Percentiles rank a stretch among this genome's conserved stretches.
These are phyloP conservation scores for Caenorhabditis sp. DNA, from an alignment of 2,888 invertebrate genomes.

Conservation along the genomic window DNA sequence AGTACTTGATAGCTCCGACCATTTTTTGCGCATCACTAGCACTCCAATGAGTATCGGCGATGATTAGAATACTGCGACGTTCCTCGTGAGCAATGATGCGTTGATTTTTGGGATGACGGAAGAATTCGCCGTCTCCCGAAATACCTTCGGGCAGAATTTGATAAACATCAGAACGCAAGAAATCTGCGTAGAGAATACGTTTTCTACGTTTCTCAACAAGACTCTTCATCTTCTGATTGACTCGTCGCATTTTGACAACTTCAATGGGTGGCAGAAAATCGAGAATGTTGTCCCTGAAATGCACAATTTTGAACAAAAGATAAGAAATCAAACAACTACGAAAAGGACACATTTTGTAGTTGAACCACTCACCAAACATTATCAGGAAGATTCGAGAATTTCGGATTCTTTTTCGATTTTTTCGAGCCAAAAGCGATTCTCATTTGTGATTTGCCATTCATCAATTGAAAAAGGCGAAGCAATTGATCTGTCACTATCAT, in stretches of 20 bases:
- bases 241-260: slow-evolving; percentile 40
- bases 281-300: slow-evolving; percentile 47
- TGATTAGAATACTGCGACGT: slow-evolving; percentile 37
- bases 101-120: slow-evolving; percentile 29
- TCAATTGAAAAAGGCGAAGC: slow-evolving; percentile 31
- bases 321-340: background rate
- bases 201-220: slow-evolving; percentile 38
- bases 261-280: slow-evolving; percentile 45
- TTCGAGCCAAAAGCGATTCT: slow-evolving; percentile 21
- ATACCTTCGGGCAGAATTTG: slow-evolving; percentile 33
- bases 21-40: slow-evolving; percentile 37
- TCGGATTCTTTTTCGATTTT: slow-evolving; percentile 26
- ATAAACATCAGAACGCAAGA: slow-evolving; percentile 43
- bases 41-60: slow-evolving; percentile 47
- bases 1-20: slow-evolving; percentile 38
- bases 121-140: slow-evolving; percentile 42
- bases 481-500: slow-evolving; percentile 18
- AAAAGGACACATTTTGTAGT: too few relatives aligned
- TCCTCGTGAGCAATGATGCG: slow-evolving; percentile 42
- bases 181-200: slow-evolving; percentile 39
- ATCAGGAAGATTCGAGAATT: slow-evolving; percentile 34
- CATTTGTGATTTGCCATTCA: slow-evolving; percentile 13
- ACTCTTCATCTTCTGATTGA: slow-evolving; percentile 38
- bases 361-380: slow-evolving; percentile 28
- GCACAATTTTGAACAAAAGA: too few relatives aligned